Conservation (phyloP, 2,888 invertebrate species). For the Dendrolimus pini region DNA sequence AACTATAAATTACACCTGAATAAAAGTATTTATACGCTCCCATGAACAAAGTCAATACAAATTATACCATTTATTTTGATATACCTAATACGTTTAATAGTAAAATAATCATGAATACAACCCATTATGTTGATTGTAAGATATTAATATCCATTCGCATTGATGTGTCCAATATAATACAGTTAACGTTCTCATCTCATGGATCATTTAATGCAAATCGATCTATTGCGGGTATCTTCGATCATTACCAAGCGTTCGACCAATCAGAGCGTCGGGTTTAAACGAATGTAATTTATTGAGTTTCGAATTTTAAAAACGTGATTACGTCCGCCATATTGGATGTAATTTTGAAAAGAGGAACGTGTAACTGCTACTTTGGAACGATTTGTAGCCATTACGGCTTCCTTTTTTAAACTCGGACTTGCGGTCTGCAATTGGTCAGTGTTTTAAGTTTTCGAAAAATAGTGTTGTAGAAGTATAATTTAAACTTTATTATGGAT, state of each 20-base stretch:
- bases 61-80: neutral
- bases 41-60: neutral
- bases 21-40: constrained; percentile 1
- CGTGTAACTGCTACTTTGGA: constrained; percentile 49
- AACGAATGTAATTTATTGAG: constrained; percentile 61
- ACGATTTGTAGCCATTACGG: constrained; percentile 34
- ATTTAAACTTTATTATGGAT: constrained; percentile 48
- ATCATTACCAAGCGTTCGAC: constrained; percentile 46
- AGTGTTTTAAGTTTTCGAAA: constrained; percentile 31
- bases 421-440: constrained; percentile 30
- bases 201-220: constrained; percentile 71
- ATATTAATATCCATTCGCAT: constrained; percentile 35
- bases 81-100: constrained; percentile 18
- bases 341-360: constrained; percentile 54
- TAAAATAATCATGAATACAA: constrained; percentile 29
- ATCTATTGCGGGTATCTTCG: constrained; percentile 56
- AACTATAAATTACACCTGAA: constrained; percentile 4
- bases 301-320: constrained; percentile 61
- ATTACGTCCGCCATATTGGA: constrained; percentile 55
- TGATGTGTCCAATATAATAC: constrained; percentile 42
- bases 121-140: constrained; percentile 29
- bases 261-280: constrained; percentile 52
- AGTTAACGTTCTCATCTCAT: constrained; percentile 65
- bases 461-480: constrained; percentile 28
- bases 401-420: constrained; percentile 37